Evolutionary conservation across 2,797 vertebrate genomes (phyloP).

Genomic region (Merluccius polli): DNA sequence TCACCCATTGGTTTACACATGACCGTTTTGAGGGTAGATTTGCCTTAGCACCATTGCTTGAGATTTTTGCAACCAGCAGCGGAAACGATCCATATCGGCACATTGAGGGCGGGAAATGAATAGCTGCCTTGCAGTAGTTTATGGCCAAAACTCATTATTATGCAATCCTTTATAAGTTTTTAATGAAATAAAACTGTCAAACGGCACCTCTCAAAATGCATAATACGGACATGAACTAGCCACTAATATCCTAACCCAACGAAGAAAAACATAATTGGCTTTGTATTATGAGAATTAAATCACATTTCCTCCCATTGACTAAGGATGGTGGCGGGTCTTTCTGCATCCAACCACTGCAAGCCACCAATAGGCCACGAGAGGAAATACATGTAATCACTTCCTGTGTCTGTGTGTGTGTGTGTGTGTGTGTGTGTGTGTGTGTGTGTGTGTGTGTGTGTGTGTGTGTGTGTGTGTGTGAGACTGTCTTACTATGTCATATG

Average conservation of each 20-base stretch:
- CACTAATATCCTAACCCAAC: not conserved
- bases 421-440: not conserved
- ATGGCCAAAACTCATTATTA: not conserved
- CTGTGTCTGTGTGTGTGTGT: conserved; percentile 4
- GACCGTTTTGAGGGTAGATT: no score
- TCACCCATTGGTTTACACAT: not conserved
- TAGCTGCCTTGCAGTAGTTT: not conserved
- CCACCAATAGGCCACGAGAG: not conserved
- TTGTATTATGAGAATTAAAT: not conserved
- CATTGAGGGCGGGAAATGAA: not conserved
- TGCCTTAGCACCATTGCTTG: no score
- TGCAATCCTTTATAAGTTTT: not conserved
- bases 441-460: no score
- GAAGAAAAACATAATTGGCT: not conserved
- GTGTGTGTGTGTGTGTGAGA: no score
- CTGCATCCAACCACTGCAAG: not conserved
- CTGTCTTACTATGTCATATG: no score
- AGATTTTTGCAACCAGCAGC: not conserved
- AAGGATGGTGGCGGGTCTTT: no score
- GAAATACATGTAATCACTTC: not conserved
- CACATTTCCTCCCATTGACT: not conserved
- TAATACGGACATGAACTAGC: not conserved
- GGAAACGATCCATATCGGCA: not conserved
- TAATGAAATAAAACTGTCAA: no score
- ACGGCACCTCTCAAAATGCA: not conserved